Evolutionary conservation across 1,140 invertebrate genomes (phyloP), one percentile per base, ranked within the genome.

Genomic region (Lepidotrigona ventralis): DNA sequence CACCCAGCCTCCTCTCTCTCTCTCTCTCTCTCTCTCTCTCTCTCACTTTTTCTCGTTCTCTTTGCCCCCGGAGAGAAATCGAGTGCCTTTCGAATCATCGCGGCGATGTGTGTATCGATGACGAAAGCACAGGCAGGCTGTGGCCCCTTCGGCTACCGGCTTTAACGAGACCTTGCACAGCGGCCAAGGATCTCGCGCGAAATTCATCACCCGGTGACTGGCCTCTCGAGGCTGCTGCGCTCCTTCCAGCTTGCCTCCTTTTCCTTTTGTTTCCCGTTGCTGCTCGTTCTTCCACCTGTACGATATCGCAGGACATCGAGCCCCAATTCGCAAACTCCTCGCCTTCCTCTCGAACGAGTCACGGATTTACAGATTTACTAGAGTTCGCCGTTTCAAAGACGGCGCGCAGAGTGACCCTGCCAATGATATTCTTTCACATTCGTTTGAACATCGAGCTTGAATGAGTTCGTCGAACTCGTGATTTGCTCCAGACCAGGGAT

Each of bases 141-240:
- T 39, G 39, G 4, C 51, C 26, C 15, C 26, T n/a, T 53, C 66
- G 33, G 64, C 83, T 78, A 74, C 73, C 70, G 76, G 77, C 74
- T 69, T 39, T 56, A 58, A 58, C 83, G 51, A 85, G 86, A 88
- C 87, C 87, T 88, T 88, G 87, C 68, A n/a, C 69, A 54, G 72
- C 63, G 79, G 73, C 68, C 87, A 88, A 88, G 87, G 87, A 68
- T 87, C 60, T 39, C 69, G 60, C 85, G 82, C 86, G 83, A 83
- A 86, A 86, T 75, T 73, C 63, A 81, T 86, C 63, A 58, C 26
- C 39, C 46, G 69, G 26, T 64, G 58, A 82, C 64, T 77, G 63
- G 53, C 46, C 63, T 76, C 9, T 76, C 73, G 73, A 76, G 73
- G 73, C 58, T 64, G n/a, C 33, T 21, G 5, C 11, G 68, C 33